These are phyloP conservation scores for Pseudeuparius sepicola DNA, from an alignment of 2,888 invertebrate species.

Conservation along the genomic window DNA sequence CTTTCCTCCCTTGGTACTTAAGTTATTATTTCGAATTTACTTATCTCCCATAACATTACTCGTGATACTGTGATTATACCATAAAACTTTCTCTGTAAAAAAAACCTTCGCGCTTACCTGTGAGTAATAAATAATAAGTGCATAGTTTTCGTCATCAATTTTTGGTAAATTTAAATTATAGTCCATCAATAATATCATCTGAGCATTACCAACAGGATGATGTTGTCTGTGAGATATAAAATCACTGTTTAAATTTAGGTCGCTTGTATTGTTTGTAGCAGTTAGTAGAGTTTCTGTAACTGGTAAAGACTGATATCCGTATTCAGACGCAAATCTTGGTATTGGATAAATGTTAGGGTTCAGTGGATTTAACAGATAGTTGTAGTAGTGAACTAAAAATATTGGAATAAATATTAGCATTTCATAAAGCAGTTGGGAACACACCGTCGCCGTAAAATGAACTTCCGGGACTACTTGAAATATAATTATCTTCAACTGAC, in stretches of 20 bases:
- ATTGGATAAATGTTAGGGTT: conserved; percentile 63
- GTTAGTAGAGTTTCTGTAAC: conserved; percentile 55
- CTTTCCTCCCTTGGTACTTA: no score
- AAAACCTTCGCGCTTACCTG: conserved; percentile 52
- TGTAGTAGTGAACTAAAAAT: conserved; percentile 75
- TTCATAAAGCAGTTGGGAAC: conserved; percentile 19
- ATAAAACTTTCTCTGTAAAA: no score
- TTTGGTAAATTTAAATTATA: conserved; percentile 50
- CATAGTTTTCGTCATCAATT: conserved; percentile 47
- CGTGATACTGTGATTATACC: no score
- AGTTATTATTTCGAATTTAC: no score
- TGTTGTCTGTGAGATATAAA: conserved; percentile 79
- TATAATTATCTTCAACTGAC: conserved; percentile 63
- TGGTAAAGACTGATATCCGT: conserved; percentile 88
- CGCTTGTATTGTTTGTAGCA: conserved; percentile 43
- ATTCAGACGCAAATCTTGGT: conserved; percentile 90
- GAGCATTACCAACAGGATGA: conserved; percentile 60
- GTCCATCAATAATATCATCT: conserved; percentile 51
- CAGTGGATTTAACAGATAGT: conserved; percentile 76
- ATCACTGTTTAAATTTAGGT: conserved; percentile 45
- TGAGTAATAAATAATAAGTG: conserved; percentile 68
- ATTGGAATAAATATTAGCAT: conserved; percentile 3
- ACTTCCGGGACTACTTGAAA: conserved; percentile 69
- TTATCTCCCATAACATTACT: no score
- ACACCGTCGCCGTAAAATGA: conserved; percentile 76